These are phyloP conservation scores for Parus major DNA, from an alignment of 2,113 vertebrate species.

Conservation along the genomic window DNA sequence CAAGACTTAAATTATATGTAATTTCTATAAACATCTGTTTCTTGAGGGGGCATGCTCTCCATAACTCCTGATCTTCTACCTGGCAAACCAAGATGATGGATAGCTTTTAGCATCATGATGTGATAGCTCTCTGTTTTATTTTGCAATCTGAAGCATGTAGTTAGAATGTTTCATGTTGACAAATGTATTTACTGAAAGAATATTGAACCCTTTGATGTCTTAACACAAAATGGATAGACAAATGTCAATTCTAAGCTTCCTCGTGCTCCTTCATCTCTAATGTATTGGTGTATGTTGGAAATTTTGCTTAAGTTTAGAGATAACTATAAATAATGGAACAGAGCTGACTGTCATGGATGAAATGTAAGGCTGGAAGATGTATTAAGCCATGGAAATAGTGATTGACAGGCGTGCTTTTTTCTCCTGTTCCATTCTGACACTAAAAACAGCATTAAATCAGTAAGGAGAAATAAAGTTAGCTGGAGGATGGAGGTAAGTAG, in stretches of 20 bases:
- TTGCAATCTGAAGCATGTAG: neutral
- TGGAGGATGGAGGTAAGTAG: neutral
- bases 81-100: neutral
- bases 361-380: neutral
- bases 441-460: neutral
- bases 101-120: neutral
- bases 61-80: neutral
- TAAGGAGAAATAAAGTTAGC: neutral
- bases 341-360: neutral
- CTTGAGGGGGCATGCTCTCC: neutral
- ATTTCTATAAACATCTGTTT: slow-evolving; percentile 23
- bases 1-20: neutral
- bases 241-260: neutral
- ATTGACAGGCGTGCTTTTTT: neutral
- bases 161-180: neutral
- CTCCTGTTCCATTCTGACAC: neutral
- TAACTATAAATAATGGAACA: neutral
- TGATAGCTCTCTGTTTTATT: neutral
- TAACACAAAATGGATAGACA: neutral
- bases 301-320: neutral
- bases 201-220: neutral
- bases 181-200: neutral
- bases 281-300: neutral
- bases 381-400: neutral
- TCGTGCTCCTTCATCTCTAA: neutral